These are phyloP conservation scores for Lutraria lutraria DNA, from an alignment of 2,888 invertebrate species.

Conservation along the genomic window DNA sequence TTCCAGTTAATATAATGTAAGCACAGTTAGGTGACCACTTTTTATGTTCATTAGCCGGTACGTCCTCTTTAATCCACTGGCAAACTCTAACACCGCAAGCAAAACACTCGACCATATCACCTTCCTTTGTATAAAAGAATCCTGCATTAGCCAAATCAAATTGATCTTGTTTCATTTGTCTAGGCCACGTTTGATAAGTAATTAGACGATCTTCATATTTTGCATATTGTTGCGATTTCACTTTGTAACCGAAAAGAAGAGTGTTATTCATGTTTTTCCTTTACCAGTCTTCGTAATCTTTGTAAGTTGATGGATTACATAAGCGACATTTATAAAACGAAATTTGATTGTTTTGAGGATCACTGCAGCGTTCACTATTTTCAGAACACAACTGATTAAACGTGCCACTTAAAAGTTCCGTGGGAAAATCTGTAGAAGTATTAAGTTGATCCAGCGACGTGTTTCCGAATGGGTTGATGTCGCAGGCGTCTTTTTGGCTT, in stretches of 20 bases:
- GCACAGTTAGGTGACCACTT: constrained; percentile 11
- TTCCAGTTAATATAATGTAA: constrained; percentile 23
- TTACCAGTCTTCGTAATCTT: not conserved
- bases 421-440: not conserved
- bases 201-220: constrained; percentile 14
- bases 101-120: constrained; percentile 59
- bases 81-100: constrained; percentile 52
- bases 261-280: not conserved
- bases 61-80: constrained; percentile 48
- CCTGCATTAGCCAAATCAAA: constrained; percentile 49
- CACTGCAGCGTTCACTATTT: not conserved
- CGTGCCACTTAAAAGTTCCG: not conserved
- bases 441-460: constrained; percentile 10
- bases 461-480: constrained; percentile 6
- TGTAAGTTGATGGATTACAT: not conserved
- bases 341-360: not conserved
- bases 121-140: constrained; percentile 57
- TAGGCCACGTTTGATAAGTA: constrained; percentile 49
- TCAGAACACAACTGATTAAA: too few relatives aligned
- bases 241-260: not conserved
- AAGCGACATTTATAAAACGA: not conserved
- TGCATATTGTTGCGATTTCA: not conserved
- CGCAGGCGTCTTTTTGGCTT: too few relatives aligned
- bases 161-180: constrained; percentile 53
- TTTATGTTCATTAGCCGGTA: too few relatives aligned